Evolutionary conservation across 2,113 vertebrate genomes (phyloP).

Genomic region (Brachyhypopomus occidentalis): DNA sequence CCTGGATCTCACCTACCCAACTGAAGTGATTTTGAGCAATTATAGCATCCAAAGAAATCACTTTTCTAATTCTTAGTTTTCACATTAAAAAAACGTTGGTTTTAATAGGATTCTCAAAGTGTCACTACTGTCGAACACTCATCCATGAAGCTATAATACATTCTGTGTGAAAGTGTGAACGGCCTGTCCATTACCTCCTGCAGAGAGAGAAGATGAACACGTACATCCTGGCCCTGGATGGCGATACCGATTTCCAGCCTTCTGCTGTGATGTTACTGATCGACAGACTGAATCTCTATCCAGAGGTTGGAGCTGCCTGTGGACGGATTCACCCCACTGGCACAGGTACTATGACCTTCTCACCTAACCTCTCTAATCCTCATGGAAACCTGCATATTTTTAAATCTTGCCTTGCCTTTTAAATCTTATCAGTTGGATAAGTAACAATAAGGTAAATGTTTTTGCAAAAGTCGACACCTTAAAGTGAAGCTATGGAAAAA

Average conservation of each 20-base stretch:
- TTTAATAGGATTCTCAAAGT: too few relatives aligned
- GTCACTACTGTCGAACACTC: too few relatives aligned
- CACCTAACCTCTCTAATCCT: not conserved
- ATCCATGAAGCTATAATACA: too few relatives aligned
- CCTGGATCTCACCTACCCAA: too few relatives aligned
- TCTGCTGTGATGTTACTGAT: constrained; percentile 72
- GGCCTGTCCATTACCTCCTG: not conserved
- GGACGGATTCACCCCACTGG: constrained; percentile 78
- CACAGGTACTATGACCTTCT: constrained; percentile 58
- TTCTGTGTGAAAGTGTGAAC: too few relatives aligned
- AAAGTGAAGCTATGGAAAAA: not conserved
- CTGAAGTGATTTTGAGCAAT: too few relatives aligned
- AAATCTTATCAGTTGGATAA: not conserved
- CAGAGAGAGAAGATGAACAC: constrained; percentile 73
- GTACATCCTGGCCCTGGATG: constrained; percentile 74
- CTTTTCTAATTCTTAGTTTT: too few relatives aligned
- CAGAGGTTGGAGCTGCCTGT: constrained; percentile 72
- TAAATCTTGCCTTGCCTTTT: not conserved
- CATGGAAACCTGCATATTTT: not conserved
- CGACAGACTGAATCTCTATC: constrained; percentile 72
- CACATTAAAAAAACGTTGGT: too few relatives aligned
- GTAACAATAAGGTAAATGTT: not conserved
- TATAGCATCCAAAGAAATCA: too few relatives aligned
- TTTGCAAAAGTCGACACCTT: not conserved
- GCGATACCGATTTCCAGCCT: constrained; percentile 77